These are phyloP conservation scores for Ivindomyrus marchei DNA, from an alignment of 2,113 vertebrate genomes.

Conservation along the genomic window DNA sequence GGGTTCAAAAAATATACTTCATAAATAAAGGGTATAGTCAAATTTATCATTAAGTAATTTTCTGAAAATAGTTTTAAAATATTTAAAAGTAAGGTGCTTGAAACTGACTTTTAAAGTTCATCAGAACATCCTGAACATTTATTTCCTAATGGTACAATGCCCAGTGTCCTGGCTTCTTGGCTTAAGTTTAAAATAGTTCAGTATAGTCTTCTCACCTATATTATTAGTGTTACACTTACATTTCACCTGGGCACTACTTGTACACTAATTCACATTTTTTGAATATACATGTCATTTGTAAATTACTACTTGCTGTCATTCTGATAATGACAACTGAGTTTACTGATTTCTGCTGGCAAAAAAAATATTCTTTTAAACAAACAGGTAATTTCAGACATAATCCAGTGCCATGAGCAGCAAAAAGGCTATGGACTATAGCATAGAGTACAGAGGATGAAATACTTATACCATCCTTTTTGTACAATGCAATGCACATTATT, in stretches of 20 bases:
- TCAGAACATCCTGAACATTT: slow-evolving; percentile 8
- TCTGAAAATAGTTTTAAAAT: slow-evolving; percentile 43
- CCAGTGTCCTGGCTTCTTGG: not conserved
- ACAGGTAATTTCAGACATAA: not conserved
- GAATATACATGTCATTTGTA: not conserved
- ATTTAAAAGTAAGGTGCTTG: slow-evolving; percentile 70
- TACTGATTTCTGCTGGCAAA: not conserved
- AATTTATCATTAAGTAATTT: slow-evolving; percentile 41
- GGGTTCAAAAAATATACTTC: slow-evolving; percentile 44
- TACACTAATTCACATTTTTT: not conserved
- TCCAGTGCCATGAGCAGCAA: not conserved
- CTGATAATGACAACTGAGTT: not conserved
- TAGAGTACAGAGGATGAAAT: not conserved
- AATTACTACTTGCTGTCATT: not conserved
- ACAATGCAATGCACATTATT: not conserved
- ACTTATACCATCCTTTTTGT: not conserved
- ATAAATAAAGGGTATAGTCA: slow-evolving; percentile 45
- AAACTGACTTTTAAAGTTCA: slow-evolving; percentile 42
- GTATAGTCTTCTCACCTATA: not conserved
- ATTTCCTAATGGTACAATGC: not conserved
- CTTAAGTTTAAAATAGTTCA: not conserved
- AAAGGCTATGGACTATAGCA: not conserved
- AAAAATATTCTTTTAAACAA: not conserved
- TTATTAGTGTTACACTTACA: not conserved
- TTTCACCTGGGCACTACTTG: not conserved